A percentile compares a stretch with the other conserved stretches of the same genome.
These are phyloP conservation scores for Corella eumyota DNA, from an alignment of 23 tunicate genomes.

Conservation along the genomic window DNA sequence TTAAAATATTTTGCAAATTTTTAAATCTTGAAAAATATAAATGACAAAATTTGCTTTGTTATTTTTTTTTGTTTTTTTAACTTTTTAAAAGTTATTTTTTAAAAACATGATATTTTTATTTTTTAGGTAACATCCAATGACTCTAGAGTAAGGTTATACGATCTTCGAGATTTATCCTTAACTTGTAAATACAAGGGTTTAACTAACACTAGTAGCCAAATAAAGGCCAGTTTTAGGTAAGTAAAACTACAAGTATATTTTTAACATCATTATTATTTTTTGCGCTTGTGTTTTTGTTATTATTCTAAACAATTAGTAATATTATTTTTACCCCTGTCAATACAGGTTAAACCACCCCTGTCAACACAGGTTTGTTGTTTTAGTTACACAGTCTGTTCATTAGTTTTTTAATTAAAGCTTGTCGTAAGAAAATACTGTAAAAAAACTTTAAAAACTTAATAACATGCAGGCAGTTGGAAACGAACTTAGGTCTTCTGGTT, in stretches of 20 bases:
- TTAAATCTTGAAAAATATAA: too few species aligned
- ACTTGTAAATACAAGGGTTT: constrained; percentile 85
- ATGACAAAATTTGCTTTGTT: too few species aligned
- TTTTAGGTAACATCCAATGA: constrained; percentile 88
- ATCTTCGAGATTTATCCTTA: constrained; percentile 71
- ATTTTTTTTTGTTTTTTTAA: not conserved
- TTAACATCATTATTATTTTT: not conserved
- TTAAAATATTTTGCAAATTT: too few species aligned
- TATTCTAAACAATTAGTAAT: not conserved
- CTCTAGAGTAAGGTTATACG: constrained; percentile 83
- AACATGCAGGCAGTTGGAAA: not conserved
- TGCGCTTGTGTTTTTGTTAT: not conserved
- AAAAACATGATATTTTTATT: not conserved
- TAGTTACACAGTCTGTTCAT: not conserved
- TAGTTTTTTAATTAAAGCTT: not conserved
- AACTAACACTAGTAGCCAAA: constrained; percentile 79
- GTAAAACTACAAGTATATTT: not conserved
- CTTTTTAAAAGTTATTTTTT: not conserved
- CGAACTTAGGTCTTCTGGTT: too few species aligned
- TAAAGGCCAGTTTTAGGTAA: constrained; percentile 96
- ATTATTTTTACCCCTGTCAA: not conserved
- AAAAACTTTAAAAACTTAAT: not conserved
- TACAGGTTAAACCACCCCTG: not conserved
- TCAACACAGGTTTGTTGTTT: not conserved
- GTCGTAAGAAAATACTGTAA: too few species aligned